phyloP scores from a whole-genome alignment of 2,113 vertebrate species.

The Athene noctua region DNA sequence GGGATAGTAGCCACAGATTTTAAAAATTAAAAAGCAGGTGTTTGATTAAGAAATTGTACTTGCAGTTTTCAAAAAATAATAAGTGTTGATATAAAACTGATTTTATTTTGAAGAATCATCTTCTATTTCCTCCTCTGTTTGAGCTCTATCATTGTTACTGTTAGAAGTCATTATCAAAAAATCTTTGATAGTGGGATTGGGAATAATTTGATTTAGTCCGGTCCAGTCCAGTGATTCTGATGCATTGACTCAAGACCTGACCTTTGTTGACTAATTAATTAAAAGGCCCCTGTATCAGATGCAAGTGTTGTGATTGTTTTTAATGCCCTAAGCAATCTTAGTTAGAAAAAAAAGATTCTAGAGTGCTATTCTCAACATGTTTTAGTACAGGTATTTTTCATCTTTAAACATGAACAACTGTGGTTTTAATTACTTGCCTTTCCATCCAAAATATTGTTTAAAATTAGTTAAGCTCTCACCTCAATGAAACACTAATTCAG shows the following conservation, averaged over 20 bases:
- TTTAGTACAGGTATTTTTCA: neutral
- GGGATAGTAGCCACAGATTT: neutral
- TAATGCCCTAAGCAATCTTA: neutral
- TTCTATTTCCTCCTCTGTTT: neutral
- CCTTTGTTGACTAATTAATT: conserved; percentile 34
- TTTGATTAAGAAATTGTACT: neutral
- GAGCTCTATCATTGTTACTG: neutral
- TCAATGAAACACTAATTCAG: neutral
- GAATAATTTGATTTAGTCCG: conserved; percentile 34
- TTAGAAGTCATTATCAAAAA: conserved; percentile 15
- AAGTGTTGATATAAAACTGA: neutral
- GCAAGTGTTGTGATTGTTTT: neutral
- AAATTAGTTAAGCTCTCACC: neutral
- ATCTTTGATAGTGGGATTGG: conserved; percentile 22
- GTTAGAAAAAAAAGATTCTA: neutral
- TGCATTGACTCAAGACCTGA: conserved; percentile 24
- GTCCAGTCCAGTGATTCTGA: neutral
- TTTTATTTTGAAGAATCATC: neutral
- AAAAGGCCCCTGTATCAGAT: conserved; percentile 41
- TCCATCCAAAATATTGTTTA: neutral
- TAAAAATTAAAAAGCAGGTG: neutral
- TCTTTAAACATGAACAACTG: neutral
- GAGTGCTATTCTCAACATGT: neutral
- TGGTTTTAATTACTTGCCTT: neutral
- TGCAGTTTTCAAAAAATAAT: neutral